phyloP scores from a whole-genome alignment of 2,113 vertebrate genomes.

The Cynoglossus semilaevis region DNA sequence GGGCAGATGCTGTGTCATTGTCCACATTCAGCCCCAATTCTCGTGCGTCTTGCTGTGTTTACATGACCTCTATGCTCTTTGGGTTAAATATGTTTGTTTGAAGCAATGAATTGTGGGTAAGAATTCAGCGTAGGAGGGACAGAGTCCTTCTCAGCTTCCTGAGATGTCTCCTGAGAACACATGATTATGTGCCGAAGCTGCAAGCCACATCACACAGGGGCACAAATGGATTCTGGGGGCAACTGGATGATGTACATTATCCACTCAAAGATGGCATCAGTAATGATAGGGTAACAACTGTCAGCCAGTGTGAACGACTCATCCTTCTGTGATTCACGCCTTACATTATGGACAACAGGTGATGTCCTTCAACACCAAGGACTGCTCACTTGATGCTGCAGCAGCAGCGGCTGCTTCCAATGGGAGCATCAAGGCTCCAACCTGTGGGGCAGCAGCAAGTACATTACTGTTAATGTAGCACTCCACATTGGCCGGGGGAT shows the following conservation, averaged over 20 bases:
- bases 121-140: background rate
- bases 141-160: conserved; percentile 12
- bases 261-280: conserved; percentile 21
- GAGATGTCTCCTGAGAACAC: conserved; percentile 48
- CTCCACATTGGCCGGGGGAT: conserved; percentile 8
- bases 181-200: conserved; percentile 37
- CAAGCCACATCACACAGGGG: conserved; percentile 8
- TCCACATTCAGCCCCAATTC: no score
- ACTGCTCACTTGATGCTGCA: background rate
- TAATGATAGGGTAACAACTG: background rate
- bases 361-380: conserved; percentile 23
- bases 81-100: no score
- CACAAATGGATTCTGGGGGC: conserved; percentile 55
- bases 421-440: conserved; percentile 12
- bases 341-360: conserved; percentile 23
- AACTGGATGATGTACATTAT: conserved; percentile 44
- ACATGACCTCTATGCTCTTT: no score
- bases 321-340: conserved; percentile 10
- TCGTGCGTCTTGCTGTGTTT: no score
- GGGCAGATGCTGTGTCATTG: no score
- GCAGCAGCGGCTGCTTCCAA: background rate
- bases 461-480: conserved; percentile 35
- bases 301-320: background rate
- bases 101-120: background rate
- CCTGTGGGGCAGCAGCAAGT: conserved; percentile 4